Evolutionary conservation across 2,797 vertebrate species (phyloP), one percentile per base, ranked within the genome.

Genomic region (Phataginus tetradactyla): DNA sequence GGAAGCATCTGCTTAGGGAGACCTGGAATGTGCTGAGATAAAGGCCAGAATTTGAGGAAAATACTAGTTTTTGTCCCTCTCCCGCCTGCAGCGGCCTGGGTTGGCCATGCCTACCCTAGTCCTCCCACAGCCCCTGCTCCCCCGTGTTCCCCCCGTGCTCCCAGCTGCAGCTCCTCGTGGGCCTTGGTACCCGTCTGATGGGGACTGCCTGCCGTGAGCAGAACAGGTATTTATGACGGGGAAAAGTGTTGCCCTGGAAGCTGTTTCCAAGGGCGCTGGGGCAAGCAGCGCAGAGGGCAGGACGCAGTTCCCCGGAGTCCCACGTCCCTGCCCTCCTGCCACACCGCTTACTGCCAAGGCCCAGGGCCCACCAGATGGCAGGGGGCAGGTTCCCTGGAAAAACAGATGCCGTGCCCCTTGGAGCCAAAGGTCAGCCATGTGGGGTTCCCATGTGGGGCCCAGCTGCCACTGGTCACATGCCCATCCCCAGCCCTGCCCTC

Each of bases 391-490:
- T 37, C 45, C 29, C 3, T 18, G 85, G 23, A 32, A 27, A 32
- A 21, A 8, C 23, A 34, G 42, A 15, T 6, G 5, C 2, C 32
- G 2, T 4, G 27, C 51, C 15, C 23, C 5, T 15, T 1, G 37
- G 51, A 49, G 74, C 18, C 37, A 39, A 1, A 4, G 20, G 39
- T 37, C 5, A 8, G 29, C 39, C 55, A 7, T 0, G 1, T 7
- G 37, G 11, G 18, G 27, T 5, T 0, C 83, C 32, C 18, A n/a
- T 21, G 34, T 15, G 34, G 3, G 37, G 37, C 27, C 7, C 21
- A 3, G 45, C 45, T 45, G 11, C 45, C 45, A 45, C 10, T 45
- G 45, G 45, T 45, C 72, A 51, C 74, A 4, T 3, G 29, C 45
- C 7, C 32, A 21, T 21, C n/a, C 27, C 1, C 51, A 7, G 78